These are phyloP conservation scores for Stegana nigrithorax DNA, from an alignment of 2,888 invertebrate genomes.

Conservation along the genomic window DNA sequence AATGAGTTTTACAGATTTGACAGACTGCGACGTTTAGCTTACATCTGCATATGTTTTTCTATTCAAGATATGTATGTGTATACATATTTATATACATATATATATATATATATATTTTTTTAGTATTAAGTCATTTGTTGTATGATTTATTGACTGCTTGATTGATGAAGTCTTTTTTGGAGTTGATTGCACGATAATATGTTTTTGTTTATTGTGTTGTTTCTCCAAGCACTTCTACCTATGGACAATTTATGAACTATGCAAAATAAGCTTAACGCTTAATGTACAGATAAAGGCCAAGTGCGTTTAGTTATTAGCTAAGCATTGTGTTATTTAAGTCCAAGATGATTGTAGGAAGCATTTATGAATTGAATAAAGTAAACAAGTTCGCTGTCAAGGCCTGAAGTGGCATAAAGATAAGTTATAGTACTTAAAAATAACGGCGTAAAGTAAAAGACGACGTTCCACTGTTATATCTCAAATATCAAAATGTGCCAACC, in stretches of 20 bases:
- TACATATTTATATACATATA: too few relatives aligned
- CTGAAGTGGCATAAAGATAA: too few relatives aligned
- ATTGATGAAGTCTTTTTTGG: slow-evolving; percentile 50
- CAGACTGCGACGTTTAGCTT: too few relatives aligned
- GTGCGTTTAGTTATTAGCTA: slow-evolving; percentile 1
- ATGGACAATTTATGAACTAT: neutral
- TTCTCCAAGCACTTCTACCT: neutral
- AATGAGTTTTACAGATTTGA: too few relatives aligned
- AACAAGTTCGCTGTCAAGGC: slow-evolving; percentile 9
- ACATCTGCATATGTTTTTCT: too few relatives aligned
- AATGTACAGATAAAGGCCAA: neutral
- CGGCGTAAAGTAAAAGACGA: too few relatives aligned
- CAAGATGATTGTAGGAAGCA: neutral
- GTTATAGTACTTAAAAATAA: too few relatives aligned
- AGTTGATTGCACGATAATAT: slow-evolving; percentile 52
- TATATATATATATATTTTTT: too few relatives aligned
- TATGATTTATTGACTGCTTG: slow-evolving; percentile 52
- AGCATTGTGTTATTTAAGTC: neutral
- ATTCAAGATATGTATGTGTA: too few relatives aligned
- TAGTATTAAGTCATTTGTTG: slow-evolving; percentile 48
- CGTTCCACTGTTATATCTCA: too few relatives aligned
- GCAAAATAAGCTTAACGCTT: too few relatives aligned
- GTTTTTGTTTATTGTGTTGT: neutral
- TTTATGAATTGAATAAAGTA: neutral
- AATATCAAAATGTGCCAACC: too few relatives aligned